Evolutionary conservation across 2,888 invertebrate genomes (phyloP).

Genomic region (Phania funesta): DNA sequence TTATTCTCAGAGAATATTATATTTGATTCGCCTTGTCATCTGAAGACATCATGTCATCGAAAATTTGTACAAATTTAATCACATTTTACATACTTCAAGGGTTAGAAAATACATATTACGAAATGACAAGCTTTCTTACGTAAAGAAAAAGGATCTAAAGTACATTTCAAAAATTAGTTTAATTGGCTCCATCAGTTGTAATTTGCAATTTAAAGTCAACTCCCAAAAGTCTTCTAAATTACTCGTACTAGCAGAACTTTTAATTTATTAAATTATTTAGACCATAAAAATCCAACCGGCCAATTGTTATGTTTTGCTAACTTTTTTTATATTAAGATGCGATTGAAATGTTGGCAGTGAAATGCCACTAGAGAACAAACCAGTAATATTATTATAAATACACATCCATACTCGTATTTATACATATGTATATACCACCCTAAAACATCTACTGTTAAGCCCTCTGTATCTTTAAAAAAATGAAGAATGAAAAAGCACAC

Average conservation of each 20-base stretch:
- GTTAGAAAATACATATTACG: too few species aligned
- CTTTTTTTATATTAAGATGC: background rate
- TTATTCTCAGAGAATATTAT: too few species aligned
- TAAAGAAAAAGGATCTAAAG: too few species aligned
- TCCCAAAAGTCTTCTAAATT: background rate
- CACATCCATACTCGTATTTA: background rate
- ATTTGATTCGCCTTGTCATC: too few species aligned
- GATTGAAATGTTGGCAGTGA: conserved; percentile 50
- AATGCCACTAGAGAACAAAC: conserved; percentile 50
- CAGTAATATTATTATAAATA: conserved; percentile 7
- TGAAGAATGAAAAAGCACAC: conserved; percentile 36
- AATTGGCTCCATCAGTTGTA: background rate
- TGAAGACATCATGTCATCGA: too few species aligned
- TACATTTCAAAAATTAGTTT: too few species aligned
- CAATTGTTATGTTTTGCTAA: conserved; percentile 4
- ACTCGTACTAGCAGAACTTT: background rate
- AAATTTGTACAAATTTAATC: too few species aligned
- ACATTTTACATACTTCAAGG: too few species aligned
- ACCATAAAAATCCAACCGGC: conserved; percentile 20
- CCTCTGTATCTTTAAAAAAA: background rate
- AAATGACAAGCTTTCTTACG: too few species aligned
- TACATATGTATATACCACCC: conserved; percentile 15
- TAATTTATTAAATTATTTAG: conserved; percentile 41
- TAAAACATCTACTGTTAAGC: background rate
- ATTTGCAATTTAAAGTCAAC: background rate